Evolutionary conservation across 2,113 vertebrate genomes (phyloP), one percentile per base, ranked within the genome.

Genomic region (Labeo catla): DNA sequence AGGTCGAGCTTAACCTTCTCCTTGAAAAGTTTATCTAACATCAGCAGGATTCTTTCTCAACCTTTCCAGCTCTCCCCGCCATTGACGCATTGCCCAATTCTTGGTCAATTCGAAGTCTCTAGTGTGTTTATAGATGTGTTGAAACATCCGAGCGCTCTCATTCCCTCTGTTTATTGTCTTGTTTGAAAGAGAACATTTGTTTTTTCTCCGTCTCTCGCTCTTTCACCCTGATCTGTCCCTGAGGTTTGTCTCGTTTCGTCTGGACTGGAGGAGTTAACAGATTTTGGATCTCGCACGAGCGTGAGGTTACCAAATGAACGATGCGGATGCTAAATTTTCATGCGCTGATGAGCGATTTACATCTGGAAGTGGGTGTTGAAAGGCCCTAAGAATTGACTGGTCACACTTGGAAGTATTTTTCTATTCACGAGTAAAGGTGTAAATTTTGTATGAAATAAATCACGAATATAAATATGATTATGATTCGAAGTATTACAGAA

Each of bases 221-320:
- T 21, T 57, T 19, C 39, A 61, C 65, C 77, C 65, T 49, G 34
- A 65, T 50, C 80, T 85, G 54, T 87, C 93, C 91, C 87, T 92
- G 92, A 90, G 82, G 90, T 90, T 87, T 34, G 34, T 74, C 83
- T 91, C 85, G 28, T 39, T 52, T 72, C 15, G 49, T 21, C 63
- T 82, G 80, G 63, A 82, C 45, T 2, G 63, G 45, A 82, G 80
- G 80, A 82, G 63, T 82, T 66, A 68, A 82, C 80, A 34, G 13
- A 81, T 28, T 52, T 54, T 82, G 47, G 45, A 68, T 68, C 80
- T 6, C 23, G 50, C 49, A 52, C 52, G 49, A 8, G 13, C 50
- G 23, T 16, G 23, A 77, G 49, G 15, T 77, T 77, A 54, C 72
- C 45, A 0, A 74, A 77, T 8, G 23, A 77, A 54, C 49, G 28